Evolutionary conservation across 2,888 invertebrate species (phyloP).

Genomic region (Endotricha flammealis): DNA sequence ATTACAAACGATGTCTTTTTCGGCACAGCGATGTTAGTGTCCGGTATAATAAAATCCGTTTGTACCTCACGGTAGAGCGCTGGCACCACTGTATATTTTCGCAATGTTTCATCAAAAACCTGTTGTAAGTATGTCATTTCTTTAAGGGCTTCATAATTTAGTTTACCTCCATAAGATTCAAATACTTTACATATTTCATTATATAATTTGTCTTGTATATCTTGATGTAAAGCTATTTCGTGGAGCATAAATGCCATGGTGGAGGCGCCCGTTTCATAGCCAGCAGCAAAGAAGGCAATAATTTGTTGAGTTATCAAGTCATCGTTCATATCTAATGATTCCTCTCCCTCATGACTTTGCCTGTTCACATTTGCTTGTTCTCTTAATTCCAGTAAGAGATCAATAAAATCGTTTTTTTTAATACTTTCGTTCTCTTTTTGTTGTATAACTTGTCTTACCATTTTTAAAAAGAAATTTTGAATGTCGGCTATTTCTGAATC

Average conservation of each 20-base stretch:
- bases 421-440: constrained; percentile 30
- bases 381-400: constrained; percentile 36
- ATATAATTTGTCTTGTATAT: constrained; percentile 21
- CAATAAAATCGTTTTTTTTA: constrained; percentile 38
- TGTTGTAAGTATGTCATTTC: constrained; percentile 41
- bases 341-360: constrained; percentile 20
- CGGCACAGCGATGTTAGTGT: neutral
- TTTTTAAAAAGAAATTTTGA: constrained; percentile 22
- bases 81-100: constrained; percentile 23
- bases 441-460: constrained; percentile 26
- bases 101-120: constrained; percentile 30
- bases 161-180: constrained; percentile 16
- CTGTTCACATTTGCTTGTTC: constrained; percentile 29
- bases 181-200: constrained; percentile 19
- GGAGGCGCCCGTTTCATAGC: constrained; percentile 51
- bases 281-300: constrained; percentile 44
- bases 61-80: neutral
- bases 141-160: constrained; percentile 30
- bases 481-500: constrained; percentile 19
- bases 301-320: too few relatives aligned
- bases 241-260: constrained; percentile 29
- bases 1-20: constrained; percentile 14
- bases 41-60: neutral
- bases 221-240: constrained; percentile 23
- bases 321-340: constrained; percentile 35